Percentiles rank a stretch among this genome's conserved stretches.
phyloP scores from a whole-genome alignment of 2,888 invertebrate species.

The Epinotia demarniana region DNA sequence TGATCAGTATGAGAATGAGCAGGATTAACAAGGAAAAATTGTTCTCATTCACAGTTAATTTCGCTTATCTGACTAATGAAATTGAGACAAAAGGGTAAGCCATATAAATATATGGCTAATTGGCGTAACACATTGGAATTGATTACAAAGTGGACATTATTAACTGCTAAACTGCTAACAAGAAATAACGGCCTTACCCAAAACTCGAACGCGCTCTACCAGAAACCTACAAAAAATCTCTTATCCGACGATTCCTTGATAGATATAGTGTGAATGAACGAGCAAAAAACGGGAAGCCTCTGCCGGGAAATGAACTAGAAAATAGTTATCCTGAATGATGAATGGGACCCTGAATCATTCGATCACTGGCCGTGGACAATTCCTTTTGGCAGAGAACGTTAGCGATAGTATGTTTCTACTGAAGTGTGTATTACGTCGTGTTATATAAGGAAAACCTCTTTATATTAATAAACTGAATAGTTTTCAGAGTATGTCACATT shows the following conservation, averaged over 20 bases:
- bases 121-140: too few relatives aligned
- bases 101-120: too few relatives aligned
- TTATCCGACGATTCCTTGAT: constrained; percentile 20
- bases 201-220: not conserved
- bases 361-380: constrained; percentile 38
- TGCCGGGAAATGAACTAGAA: constrained; percentile 43
- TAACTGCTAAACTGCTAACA: too few relatives aligned
- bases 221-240: constrained; percentile 25
- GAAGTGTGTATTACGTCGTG: constrained; percentile 13
- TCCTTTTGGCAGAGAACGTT: constrained; percentile 6
- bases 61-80: not conserved
- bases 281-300: constrained; percentile 35
- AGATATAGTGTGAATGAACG: constrained; percentile 37
- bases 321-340: constrained; percentile 44
- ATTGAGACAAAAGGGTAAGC: too few relatives aligned
- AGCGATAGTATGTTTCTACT: constrained; percentile 15
- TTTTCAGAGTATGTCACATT: not conserved
- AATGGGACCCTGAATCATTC: constrained; percentile 38
- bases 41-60: not conserved
- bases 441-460: not conserved
- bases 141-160: too few relatives aligned
- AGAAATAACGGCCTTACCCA: too few relatives aligned
- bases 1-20: not conserved
- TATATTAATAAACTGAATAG: not conserved
- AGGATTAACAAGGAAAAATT: not conserved